Conservation (phyloP, 2,113 vertebrate species). For the Chaetops frenatus region DNA sequence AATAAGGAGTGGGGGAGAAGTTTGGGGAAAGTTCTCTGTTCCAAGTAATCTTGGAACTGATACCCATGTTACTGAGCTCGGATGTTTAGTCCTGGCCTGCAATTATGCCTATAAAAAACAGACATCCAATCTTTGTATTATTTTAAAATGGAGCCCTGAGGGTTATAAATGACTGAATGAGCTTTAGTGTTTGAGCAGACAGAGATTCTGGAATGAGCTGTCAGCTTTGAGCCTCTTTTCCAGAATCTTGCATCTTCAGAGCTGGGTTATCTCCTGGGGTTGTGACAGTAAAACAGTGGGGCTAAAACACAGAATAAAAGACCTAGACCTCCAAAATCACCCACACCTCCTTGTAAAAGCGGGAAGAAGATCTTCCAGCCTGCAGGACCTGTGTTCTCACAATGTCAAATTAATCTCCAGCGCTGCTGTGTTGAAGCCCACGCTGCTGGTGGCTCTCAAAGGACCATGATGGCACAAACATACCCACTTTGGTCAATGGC, state of each 20-base stretch:
- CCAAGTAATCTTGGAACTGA: slow-evolving; percentile 48
- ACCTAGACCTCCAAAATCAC: not conserved
- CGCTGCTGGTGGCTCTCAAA: not conserved
- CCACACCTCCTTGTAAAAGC: not conserved
- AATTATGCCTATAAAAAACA: slow-evolving; percentile 20
- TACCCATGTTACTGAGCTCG: slow-evolving; percentile 24
- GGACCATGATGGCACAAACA: not conserved
- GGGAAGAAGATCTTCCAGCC: not conserved
- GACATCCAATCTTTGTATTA: not conserved
- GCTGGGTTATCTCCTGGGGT: not conserved
- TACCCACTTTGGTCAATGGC: not conserved
- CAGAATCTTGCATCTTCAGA: not conserved
- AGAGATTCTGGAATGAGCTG: not conserved
- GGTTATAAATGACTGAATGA: slow-evolving; percentile 10
- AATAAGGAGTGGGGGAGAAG: slow-evolving; percentile 74
- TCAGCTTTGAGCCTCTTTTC: not conserved
- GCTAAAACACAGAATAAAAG: not conserved
- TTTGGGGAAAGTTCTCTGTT: slow-evolving; percentile 10
- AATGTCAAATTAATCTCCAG: not conserved
- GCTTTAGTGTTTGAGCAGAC: slow-evolving; percentile 10
- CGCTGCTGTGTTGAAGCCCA: not conserved
- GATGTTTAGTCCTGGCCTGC: slow-evolving; percentile 48
- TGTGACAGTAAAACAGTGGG: not conserved
- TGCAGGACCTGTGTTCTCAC: not conserved
- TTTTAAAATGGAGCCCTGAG: slow-evolving; percentile 24